Base-by-base conservation (phyloP, 2,888 invertebrate species). In the Sinotaia quadrata region DNA sequence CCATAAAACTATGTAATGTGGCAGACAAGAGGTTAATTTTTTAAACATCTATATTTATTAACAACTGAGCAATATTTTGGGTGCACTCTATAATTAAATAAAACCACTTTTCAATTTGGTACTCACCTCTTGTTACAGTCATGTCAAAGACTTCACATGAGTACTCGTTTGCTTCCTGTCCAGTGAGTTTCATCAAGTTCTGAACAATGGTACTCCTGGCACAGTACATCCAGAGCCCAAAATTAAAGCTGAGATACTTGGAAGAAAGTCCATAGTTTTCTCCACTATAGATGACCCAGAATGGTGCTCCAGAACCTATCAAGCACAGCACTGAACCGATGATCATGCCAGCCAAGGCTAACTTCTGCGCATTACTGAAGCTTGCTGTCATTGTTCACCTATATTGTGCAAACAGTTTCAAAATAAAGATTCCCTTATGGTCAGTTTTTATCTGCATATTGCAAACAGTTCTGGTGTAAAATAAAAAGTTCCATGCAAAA, bases 211-310 rank as follows among this genome's bases (percentile, higher is more conserved):
- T n/a, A n/a, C n/a, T n/a, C n/a, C n/a, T 66, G 56, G 4, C 27
- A 58, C 72, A 72, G 57, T 57, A 65, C 61, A 66, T 61, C 60
- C 59, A 72, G 29, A 72, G 60, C 0, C 72, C 72, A 33, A 68
- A 21, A 57, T 56, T 49, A 0, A 41, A 18, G 18, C 54, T 47
- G 1, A 29, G 54, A 3, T 60, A 3, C 41, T 65, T 52, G 10
- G 37, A 36, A 27, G 36, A 18, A 29, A 44, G 18, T 3, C 54
- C 56, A 29, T 8, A 1, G 29, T 29, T 27, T 0, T 41, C 31
- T 21, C 29, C 41, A 37, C 56, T 37, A 5, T 41, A 56, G 21
- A 56, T 31, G 12, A 65, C 34, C 72, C 72, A 72, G 61, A 52
- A 68, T 3, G 72, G 72, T 12, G 66, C 56, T 29, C 47, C 31